Evolutionary conservation across 1,140 invertebrate species (phyloP).

Genomic region (Penaeus indicus): DNA sequence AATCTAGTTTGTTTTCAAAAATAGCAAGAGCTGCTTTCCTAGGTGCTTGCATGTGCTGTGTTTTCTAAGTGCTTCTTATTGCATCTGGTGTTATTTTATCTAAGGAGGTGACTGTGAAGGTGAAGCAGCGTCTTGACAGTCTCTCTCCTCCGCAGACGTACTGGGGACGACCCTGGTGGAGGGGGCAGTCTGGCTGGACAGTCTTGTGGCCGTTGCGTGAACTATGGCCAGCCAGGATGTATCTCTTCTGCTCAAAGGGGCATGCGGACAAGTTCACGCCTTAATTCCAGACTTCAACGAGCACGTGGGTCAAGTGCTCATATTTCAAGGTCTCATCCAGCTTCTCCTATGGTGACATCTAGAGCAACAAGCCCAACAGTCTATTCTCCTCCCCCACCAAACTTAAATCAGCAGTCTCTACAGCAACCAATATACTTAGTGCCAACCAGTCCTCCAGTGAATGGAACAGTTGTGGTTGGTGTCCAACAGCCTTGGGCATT

Average conservation of each 20-base stretch:
- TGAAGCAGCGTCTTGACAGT: slow-evolving; percentile 47
- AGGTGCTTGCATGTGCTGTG: too few relatives aligned
- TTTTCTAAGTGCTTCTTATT: too few relatives aligned
- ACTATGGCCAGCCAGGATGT: slow-evolving; percentile 50
- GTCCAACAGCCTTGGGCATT: slow-evolving; percentile 44
- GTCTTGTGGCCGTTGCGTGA: slow-evolving; percentile 48
- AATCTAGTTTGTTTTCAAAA: too few relatives aligned
- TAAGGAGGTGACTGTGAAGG: slow-evolving; percentile 11
- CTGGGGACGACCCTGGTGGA: slow-evolving; percentile 51
- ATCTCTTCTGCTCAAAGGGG: slow-evolving; percentile 8
- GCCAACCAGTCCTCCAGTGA: slow-evolving; percentile 16
- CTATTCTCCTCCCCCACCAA: slow-evolving; percentile 25
- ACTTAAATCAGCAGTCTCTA: neutral
- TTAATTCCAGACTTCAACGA: slow-evolving; percentile 23
- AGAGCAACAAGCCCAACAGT: slow-evolving; percentile 40
- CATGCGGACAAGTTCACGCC: slow-evolving; percentile 3
- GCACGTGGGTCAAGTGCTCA: slow-evolving; percentile 9
- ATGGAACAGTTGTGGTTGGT: slow-evolving; percentile 40
- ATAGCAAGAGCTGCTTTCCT: too few relatives aligned
- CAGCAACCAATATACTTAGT: slow-evolving; percentile 38
- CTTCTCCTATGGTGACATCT: slow-evolving; percentile 42
- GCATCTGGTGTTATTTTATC: neutral
- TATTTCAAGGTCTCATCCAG: slow-evolving; percentile 37
- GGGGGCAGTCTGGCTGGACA: slow-evolving; percentile 40
- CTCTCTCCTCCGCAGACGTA: slow-evolving; percentile 58